Evolutionary conservation across 2,888 invertebrate genomes (phyloP).

Genomic region (Plutella xylostella): DNA sequence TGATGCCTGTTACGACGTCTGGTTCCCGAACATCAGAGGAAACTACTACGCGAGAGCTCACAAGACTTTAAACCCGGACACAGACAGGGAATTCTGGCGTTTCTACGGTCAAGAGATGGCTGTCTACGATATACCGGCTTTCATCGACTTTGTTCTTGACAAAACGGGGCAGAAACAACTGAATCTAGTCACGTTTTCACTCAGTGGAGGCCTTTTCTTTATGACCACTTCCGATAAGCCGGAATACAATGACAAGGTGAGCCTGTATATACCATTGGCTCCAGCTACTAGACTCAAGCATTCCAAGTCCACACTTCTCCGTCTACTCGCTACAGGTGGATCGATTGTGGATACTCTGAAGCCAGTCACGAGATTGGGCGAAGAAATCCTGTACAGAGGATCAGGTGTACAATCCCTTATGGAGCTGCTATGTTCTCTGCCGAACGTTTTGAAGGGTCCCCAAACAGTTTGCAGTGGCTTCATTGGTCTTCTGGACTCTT

Average conservation of each 20-base stretch:
- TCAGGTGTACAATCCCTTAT: too few relatives aligned
- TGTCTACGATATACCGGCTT: slow-evolving; percentile 86
- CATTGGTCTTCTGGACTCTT: neutral
- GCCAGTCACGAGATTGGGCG: too few relatives aligned
- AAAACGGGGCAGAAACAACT: slow-evolving; percentile 50
- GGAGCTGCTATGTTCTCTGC: neutral
- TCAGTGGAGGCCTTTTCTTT: slow-evolving; percentile 86
- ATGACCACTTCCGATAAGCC: slow-evolving; percentile 76
- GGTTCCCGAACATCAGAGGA: slow-evolving; percentile 88
- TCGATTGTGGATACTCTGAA: too few relatives aligned
- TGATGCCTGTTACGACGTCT: slow-evolving; percentile 79
- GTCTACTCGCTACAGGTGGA: slow-evolving; percentile 76
- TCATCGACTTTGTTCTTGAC: slow-evolving; percentile 75
- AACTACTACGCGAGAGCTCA: slow-evolving; percentile 81
- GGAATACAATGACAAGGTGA: slow-evolving; percentile 75
- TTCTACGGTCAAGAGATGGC: slow-evolving; percentile 92
- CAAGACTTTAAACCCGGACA: slow-evolving; percentile 56
- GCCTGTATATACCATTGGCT: slow-evolving; percentile 76
- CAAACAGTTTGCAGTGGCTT: neutral
- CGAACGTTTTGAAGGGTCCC: neutral
- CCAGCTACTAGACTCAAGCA: slow-evolving; percentile 78
- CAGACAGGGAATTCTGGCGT: slow-evolving; percentile 75
- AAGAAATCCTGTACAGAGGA: neutral
- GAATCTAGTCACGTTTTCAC: slow-evolving; percentile 90
- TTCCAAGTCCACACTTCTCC: slow-evolving; percentile 73